phyloP scores from a whole-genome alignment of 2,888 invertebrate genomes.

The Eilema griseolum region DNA sequence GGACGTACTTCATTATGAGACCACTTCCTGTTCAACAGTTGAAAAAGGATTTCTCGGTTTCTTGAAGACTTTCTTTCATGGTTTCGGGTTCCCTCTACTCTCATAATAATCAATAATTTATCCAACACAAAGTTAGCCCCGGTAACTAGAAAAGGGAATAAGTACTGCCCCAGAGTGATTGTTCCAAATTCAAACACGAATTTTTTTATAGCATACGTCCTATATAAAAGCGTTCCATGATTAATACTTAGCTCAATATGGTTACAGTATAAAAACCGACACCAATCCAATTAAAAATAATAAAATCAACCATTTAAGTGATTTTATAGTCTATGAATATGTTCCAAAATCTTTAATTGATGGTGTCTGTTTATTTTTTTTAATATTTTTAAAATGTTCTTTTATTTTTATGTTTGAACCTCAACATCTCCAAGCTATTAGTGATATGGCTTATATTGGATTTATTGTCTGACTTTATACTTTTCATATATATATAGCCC shows the following conservation, averaged over 20 bases:
- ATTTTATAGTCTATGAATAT: conserved; percentile 6
- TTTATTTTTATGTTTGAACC: background rate
- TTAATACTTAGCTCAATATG: conserved; percentile 11
- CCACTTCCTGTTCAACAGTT: no score
- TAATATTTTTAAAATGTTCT: background rate
- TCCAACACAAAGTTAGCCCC: no score
- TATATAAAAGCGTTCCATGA: background rate
- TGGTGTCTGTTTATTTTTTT: background rate
- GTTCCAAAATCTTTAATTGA: conserved; percentile 12
- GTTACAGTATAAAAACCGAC: conserved; percentile 4
- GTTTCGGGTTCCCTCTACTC: no score
- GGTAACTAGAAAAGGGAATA: no score
- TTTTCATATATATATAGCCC: no score
- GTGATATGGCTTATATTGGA: background rate
- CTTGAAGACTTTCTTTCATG: no score
- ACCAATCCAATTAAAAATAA: conserved; percentile 9
- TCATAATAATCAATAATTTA: no score
- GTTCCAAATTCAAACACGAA: background rate
- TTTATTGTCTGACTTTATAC: no score
- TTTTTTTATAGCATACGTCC: background rate
- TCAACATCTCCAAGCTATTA: background rate
- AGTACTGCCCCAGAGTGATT: background rate
- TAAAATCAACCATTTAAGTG: conserved; percentile 2
- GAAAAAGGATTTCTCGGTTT: no score
- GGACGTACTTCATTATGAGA: no score